Conservation (phyloP, 2,888 invertebrate species). For the Lithosia quadra region DNA sequence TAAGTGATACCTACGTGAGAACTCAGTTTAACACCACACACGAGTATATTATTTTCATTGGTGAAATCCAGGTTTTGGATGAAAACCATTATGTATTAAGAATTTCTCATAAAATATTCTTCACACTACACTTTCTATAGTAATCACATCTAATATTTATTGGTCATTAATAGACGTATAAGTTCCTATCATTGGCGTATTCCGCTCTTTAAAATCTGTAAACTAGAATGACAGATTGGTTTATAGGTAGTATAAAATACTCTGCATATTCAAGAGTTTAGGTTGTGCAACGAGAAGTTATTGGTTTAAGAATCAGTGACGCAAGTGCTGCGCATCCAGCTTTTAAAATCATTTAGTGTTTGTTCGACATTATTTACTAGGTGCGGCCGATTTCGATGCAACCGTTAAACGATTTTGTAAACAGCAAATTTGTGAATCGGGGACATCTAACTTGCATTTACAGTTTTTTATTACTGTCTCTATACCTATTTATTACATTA, state of each 20-base stretch:
- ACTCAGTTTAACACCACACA: no score
- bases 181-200: no score
- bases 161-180: no score
- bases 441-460: conserved; percentile 16
- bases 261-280: not conserved
- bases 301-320: conserved; percentile 53
- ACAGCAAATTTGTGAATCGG: conserved; percentile 28
- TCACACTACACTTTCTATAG: no score
- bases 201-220: no score
- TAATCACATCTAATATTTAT: no score
- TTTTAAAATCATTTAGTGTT: conserved; percentile 56
- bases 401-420: conserved; percentile 49
- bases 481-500: not conserved
- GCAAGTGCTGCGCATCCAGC: conserved; percentile 47
- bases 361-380: conserved; percentile 52
- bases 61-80: not conserved
- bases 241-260: not conserved
- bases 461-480: not conserved
- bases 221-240: not conserved
- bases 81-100: no score
- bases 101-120: no score
- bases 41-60: not conserved
- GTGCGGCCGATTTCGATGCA: conserved; percentile 46
- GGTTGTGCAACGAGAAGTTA: conserved; percentile 43
- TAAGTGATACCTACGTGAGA: no score